These are phyloP conservation scores for Drosophila gunungcola DNA, from an alignment of 1,140 invertebrate genomes.

Conservation along the genomic window DNA sequence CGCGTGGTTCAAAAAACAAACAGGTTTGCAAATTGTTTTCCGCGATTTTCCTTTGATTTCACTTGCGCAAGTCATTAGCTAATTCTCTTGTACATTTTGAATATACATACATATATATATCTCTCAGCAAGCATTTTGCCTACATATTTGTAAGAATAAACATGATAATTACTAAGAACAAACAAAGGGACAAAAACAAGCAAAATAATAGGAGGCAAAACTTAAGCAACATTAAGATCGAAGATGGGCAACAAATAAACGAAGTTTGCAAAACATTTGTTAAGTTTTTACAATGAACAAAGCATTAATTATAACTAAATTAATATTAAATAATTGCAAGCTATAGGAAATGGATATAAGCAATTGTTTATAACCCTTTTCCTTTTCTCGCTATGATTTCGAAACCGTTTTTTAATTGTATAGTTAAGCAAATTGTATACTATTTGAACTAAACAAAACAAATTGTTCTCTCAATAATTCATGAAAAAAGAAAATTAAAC, in stretches of 20 bases:
- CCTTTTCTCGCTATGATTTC: slow-evolving; percentile 52
- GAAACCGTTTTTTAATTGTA: slow-evolving; percentile 77
- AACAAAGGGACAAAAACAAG: slow-evolving; percentile 37
- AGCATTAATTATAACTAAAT: slow-evolving; percentile 69
- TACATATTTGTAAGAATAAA: slow-evolving; percentile 40
- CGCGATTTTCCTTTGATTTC: slow-evolving; percentile 19
- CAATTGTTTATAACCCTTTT: slow-evolving; percentile 61
- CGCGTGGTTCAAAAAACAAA: slow-evolving; percentile 15
- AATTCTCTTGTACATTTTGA: slow-evolving; percentile 52
- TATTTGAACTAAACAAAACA: slow-evolving; percentile 71
- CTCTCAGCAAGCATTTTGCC: slow-evolving; percentile 33
- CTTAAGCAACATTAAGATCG: slow-evolving; percentile 42
- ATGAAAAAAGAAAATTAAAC: slow-evolving; percentile 73
- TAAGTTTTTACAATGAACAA: slow-evolving; percentile 80
- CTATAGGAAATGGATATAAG: slow-evolving; percentile 48
- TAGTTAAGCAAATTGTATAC: slow-evolving; percentile 81
- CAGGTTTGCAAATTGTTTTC: slow-evolving; percentile 18
- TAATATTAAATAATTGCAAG: slow-evolving; percentile 62
- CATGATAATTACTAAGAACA: slow-evolving; percentile 36
- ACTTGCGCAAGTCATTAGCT: slow-evolving; percentile 22
- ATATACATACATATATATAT: slow-evolving; percentile 36
- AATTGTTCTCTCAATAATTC: slow-evolving; percentile 78
- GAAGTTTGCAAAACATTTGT: slow-evolving; percentile 78
- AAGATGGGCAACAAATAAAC: slow-evolving; percentile 54
- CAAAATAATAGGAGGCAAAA: slow-evolving; percentile 32